These are phyloP conservation scores for Chanos chanos DNA, from an alignment of 2,797 vertebrate genomes.

Conservation along the genomic window DNA sequence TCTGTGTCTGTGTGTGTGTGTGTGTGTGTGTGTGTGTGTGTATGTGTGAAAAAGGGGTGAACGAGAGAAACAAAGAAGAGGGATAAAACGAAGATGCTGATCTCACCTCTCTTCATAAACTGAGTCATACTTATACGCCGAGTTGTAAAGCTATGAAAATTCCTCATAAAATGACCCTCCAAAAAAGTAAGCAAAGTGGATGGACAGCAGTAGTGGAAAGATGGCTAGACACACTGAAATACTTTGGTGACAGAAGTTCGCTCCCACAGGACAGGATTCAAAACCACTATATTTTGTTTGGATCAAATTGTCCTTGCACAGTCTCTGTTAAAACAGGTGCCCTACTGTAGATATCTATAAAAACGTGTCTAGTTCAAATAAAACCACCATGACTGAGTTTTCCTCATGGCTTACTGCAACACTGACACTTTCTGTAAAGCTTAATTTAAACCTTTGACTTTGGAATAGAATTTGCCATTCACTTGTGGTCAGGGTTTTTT, in stretches of 20 bases:
- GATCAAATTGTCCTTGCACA: slow-evolving; percentile 17
- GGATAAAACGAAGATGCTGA: slow-evolving; percentile 54
- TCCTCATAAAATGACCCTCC: slow-evolving; percentile 57
- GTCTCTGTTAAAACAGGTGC: slow-evolving; percentile 53
- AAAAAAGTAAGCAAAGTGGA: slow-evolving; percentile 47
- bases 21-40: slow-evolving; percentile 11
- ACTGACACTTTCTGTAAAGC: slow-evolving; percentile 2
- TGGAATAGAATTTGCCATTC: too few species aligned
- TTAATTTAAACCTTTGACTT: slow-evolving; percentile 8
- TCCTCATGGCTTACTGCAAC: slow-evolving; percentile 17
- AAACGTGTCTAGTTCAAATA: background rate
- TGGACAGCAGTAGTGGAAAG: slow-evolving; percentile 59
- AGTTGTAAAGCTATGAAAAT: slow-evolving; percentile 67
- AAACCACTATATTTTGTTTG: slow-evolving; percentile 31
- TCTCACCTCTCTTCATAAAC: slow-evolving; percentile 65
- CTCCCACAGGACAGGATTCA: slow-evolving; percentile 30
- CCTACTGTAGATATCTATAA: slow-evolving; percentile 24
- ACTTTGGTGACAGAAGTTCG: slow-evolving; percentile 50
- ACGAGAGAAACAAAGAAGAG: background rate
- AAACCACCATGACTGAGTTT: slow-evolving; percentile 13
- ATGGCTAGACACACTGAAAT: slow-evolving; percentile 52
- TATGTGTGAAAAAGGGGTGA: slow-evolving; percentile 40
- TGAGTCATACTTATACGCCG: slow-evolving; percentile 58
- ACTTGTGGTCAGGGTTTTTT: too few species aligned
- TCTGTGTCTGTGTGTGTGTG: slow-evolving; percentile 8